Percentiles rank a stretch among this genome's conserved stretches.
phyloP scores from a whole-genome alignment of 1,140 invertebrate genomes.

The Nixonia krombeini region DNA sequence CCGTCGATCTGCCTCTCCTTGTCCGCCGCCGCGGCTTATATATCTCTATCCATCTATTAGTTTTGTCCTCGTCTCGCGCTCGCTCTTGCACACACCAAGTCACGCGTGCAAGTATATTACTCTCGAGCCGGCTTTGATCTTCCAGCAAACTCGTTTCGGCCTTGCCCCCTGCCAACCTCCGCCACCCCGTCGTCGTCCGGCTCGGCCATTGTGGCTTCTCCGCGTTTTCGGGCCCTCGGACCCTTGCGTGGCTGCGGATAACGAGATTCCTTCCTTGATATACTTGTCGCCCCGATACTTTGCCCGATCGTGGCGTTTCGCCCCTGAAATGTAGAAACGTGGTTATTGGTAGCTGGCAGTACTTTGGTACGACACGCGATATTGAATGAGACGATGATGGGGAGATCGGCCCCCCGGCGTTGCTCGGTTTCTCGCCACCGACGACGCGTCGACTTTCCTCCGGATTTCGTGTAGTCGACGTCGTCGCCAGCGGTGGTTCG shows the following conservation, averaged over 20 bases:
- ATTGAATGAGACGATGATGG: conserved; percentile 5
- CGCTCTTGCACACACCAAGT: conserved; percentile 34
- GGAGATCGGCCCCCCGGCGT: not conserved
- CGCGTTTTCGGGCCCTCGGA: conserved; percentile 26
- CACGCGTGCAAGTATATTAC: conserved; percentile 50
- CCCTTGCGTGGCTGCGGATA: conserved; percentile 31
- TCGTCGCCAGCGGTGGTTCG: too few relatives aligned
- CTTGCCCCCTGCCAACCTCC: conserved; percentile 21
- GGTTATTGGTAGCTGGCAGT: conserved; percentile 24
- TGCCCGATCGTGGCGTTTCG: conserved; percentile 24
- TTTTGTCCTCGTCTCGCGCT: conserved; percentile 33
- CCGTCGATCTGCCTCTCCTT: conserved; percentile 1
- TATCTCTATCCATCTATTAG: conserved; percentile 20
- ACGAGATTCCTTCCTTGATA: conserved; percentile 37
- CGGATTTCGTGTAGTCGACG: too few relatives aligned
- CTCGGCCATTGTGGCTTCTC: conserved; percentile 35
- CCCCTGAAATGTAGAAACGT: conserved; percentile 18
- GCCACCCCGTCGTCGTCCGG: conserved; percentile 14
- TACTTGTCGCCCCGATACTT: conserved; percentile 41
- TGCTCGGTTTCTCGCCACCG: too few relatives aligned
- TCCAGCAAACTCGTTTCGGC: conserved; percentile 49
- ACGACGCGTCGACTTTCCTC: too few relatives aligned
- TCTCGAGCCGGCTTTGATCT: conserved; percentile 57
- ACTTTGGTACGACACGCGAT: conserved; percentile 24
- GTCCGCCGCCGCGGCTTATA: too few relatives aligned